Base-by-base conservation (phyloP, 2,113 vertebrate genomes). In the Pachycephala philippinensis region DNA sequence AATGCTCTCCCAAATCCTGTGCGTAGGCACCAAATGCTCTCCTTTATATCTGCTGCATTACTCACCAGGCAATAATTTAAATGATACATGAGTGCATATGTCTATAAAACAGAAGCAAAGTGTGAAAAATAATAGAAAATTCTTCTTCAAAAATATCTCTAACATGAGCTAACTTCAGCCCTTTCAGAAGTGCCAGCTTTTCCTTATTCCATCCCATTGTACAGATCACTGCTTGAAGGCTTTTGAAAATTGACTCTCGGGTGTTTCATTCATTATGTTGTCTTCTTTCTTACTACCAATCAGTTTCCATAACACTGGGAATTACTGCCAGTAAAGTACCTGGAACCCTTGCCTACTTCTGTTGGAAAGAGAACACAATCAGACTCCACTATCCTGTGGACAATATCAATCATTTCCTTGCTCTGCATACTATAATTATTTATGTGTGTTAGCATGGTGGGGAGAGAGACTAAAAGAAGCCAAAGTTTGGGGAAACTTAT, bases 1-100 rank as follows among this genome's bases (percentile, higher is more conserved):
- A 66, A n/a, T 45, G 52, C 15, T 64, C 47, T 70, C 30, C n/a
- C 3, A 35, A 42, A 15, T 9, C 53, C 37, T 49, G 11, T 49
- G 47, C 0, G 1, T 28, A 37, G 39, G 30, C 31, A 60, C 4
- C 17, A 45, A 35, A 49, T 61, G 14, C 14, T 42, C 13, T 17
- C 24, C 60, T 54, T 56, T 50, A 1, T 40, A 14, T 30, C 39
- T 77, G 45, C 35, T 37, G 8, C 35, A 7, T 76, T 82, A 15
- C 13, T 63, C 11, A 39, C n/a, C 31, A 30, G 33, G n/a, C 16
- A 57, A 20, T 35, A 76, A 82, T 31, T 77, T 15, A 53, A 70
- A 15, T 13, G 15, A n/a, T 56, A 12, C 7, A 1, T 28, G 42
- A 83, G 13, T 31, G 2, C 2, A 4, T 45, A 15, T 12, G 13